Percentiles rank a stretch among this genome's conserved stretches.
phyloP scores from a whole-genome alignment of 2,797 vertebrate genomes.

The Myoxocephalus aenaeus region DNA sequence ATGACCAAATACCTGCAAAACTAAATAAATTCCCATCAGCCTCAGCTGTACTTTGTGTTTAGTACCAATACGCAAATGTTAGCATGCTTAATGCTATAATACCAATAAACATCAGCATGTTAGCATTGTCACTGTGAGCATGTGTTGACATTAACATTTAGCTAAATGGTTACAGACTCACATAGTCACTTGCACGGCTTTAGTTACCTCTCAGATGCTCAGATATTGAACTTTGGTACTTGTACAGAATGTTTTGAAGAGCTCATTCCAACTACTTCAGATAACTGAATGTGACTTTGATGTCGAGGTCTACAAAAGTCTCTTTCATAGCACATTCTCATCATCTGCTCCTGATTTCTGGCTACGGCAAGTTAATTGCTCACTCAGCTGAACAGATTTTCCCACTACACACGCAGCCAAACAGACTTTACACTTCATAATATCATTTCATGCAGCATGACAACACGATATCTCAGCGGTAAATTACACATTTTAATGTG shows the following conservation, averaged over 20 bases:
- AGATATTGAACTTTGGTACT: constrained; percentile 16
- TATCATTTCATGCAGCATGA: constrained; percentile 14
- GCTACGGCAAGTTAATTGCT: constrained; percentile 57
- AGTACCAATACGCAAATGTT: background rate
- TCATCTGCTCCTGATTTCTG: constrained; percentile 68
- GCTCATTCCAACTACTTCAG: constrained; percentile 34
- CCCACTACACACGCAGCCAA: constrained; percentile 19
- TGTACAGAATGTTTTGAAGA: constrained; percentile 5
- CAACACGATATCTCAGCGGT: constrained; percentile 4
- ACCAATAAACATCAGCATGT: background rate
- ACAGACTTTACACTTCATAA: constrained; percentile 10
- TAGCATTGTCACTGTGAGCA: background rate
- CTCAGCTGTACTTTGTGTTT: background rate
- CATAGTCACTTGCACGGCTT: background rate
- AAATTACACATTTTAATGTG: constrained; percentile 20
- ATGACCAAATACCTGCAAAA: background rate
- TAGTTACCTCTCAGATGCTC: background rate
- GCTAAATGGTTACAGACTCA: background rate
- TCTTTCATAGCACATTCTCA: constrained; percentile 54
- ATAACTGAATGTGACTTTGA: constrained; percentile 55
- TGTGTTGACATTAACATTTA: background rate
- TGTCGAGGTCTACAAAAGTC: constrained; percentile 47
- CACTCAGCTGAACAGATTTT: constrained; percentile 53
- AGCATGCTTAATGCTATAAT: background rate
- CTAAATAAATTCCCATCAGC: background rate